Percentiles rank a stretch among this genome's conserved stretches.
These are phyloP conservation scores for Coenonympha glycerion DNA, from an alignment of 2,888 invertebrate species.

Conservation along the genomic window DNA sequence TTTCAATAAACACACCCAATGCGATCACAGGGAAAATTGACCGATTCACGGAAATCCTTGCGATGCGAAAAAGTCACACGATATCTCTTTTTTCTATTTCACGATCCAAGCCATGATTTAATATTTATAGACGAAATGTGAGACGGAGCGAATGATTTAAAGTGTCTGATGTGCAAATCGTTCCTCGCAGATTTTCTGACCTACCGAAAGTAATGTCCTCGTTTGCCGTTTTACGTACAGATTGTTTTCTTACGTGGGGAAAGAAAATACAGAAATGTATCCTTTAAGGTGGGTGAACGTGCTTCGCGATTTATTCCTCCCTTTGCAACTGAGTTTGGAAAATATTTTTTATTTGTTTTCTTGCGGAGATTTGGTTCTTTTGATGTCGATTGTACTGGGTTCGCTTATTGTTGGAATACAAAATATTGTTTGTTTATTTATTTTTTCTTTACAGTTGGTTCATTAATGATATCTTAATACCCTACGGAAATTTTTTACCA, in stretches of 20 bases:
- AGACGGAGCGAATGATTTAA: constrained; percentile 73
- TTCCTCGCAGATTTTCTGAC: constrained; percentile 73
- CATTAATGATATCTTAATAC: neutral
- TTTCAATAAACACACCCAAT: constrained; percentile 68
- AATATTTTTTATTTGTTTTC: constrained; percentile 69
- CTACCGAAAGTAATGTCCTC: constrained; percentile 70
- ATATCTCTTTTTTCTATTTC: constrained; percentile 67
- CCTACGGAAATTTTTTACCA: neutral
- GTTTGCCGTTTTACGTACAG: constrained; percentile 70
- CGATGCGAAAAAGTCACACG: constrained; percentile 65
- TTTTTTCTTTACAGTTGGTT: neutral
- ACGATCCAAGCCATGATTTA: constrained; percentile 67
- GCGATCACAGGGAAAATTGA: constrained; percentile 72
- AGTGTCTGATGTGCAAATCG: constrained; percentile 73
- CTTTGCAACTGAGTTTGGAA: constrained; percentile 57
- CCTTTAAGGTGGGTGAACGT: constrained; percentile 59
- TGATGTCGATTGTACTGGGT: constrained; percentile 63
- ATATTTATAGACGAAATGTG: constrained; percentile 76
- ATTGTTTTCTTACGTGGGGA: constrained; percentile 65
- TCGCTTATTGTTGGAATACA: constrained; percentile 48
- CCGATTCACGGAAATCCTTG: constrained; percentile 69
- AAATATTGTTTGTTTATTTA: constrained; percentile 37
- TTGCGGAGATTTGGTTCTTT: constrained; percentile 66
- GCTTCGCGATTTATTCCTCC: constrained; percentile 64
- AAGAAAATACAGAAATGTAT: constrained; percentile 61